Conservation (phyloP, 2,113 vertebrate genomes). For the Tachysurus vachellii region DNA sequence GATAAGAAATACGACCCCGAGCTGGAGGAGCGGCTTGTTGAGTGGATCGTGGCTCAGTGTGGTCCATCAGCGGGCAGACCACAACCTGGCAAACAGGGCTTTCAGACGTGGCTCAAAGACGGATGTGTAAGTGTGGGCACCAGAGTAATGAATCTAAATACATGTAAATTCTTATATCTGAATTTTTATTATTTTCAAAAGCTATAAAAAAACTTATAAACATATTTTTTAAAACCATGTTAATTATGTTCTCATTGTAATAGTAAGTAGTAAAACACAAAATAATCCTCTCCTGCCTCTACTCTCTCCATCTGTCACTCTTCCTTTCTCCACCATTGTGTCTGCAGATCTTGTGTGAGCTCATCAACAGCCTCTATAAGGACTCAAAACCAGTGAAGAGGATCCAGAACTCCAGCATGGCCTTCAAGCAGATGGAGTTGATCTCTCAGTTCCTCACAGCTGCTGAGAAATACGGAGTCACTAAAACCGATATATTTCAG, state of each 20-base stretch:
- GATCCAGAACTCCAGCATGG: slow-evolving; percentile 81
- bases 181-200: not conserved
- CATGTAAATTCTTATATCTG: not conserved
- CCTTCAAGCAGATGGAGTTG: slow-evolving; percentile 98
- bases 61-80: slow-evolving; percentile 73
- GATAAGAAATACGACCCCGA: slow-evolving; percentile 95
- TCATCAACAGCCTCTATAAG: slow-evolving; percentile 86
- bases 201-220: not conserved
- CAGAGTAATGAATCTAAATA: not conserved
- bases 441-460: slow-evolving; percentile 90
- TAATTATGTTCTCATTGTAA: no score
- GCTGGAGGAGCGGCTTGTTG: slow-evolving; percentile 87
- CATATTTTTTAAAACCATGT: no score
- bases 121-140: slow-evolving; percentile 80
- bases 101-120: slow-evolving; percentile 95
- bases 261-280: not conserved
- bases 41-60: slow-evolving; percentile 88
- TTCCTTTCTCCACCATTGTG: not conserved
- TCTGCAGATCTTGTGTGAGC: slow-evolving; percentile 81
- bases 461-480: slow-evolving; percentile 85
- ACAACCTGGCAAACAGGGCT: slow-evolving; percentile 79
- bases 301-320: not conserved
- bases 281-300: not conserved
- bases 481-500: slow-evolving; percentile 92
- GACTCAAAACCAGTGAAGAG: slow-evolving; percentile 80